Conservation (phyloP, 2,888 invertebrate genomes). For the Mantis religiosa region DNA sequence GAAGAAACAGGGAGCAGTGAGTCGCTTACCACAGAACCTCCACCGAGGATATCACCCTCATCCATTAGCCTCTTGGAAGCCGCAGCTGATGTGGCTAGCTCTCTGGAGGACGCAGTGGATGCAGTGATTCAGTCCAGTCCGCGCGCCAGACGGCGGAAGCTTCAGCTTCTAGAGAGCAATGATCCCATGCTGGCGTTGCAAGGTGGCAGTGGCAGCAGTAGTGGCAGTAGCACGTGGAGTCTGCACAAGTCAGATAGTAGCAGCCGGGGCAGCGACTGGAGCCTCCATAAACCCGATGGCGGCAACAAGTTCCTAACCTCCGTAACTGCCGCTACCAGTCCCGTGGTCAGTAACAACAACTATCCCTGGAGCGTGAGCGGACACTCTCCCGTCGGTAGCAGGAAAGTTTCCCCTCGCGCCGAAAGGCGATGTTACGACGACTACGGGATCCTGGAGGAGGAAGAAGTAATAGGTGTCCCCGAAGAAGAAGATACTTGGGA, state of each 20-base stretch:
- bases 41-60: constrained; percentile 32
- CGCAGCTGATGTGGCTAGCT: constrained; percentile 61
- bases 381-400: constrained; percentile 11
- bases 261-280: constrained; percentile 20
- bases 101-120: constrained; percentile 65
- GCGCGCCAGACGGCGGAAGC: constrained; percentile 50
- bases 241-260: constrained; percentile 40
- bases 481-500: constrained; percentile 48
- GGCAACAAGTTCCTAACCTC: neutral
- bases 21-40: neutral
- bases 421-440: constrained; percentile 4
- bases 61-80: constrained; percentile 58
- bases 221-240: constrained; percentile 42
- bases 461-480: constrained; percentile 15
- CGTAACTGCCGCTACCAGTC: neutral
- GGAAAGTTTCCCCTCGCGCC: constrained; percentile 5
- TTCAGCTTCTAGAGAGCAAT: constrained; percentile 34
- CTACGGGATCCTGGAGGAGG: constrained; percentile 18
- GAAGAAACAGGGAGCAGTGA: constrained; percentile 21
- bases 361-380: neutral
- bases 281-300: neutral
- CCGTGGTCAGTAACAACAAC: constrained; percentile 25
- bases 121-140: constrained; percentile 62
- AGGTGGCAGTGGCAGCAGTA: constrained; percentile 49
- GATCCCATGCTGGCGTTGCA: constrained; percentile 40